Evolutionary conservation across 2,113 vertebrate genomes (phyloP).

Genomic region (Dendropsophus ebraccatus): DNA sequence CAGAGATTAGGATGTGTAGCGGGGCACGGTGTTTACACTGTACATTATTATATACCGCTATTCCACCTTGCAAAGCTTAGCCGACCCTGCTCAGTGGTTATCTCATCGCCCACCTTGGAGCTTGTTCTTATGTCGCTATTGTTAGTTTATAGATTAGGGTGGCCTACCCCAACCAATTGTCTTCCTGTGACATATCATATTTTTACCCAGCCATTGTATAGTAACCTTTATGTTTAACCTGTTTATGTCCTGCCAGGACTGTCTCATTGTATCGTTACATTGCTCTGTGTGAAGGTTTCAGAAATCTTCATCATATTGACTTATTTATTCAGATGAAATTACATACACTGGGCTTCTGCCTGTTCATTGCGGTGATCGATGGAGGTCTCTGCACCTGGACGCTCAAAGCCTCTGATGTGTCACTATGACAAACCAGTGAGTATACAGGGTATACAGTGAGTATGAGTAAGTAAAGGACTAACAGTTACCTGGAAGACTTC

Average conservation of each 20-base stretch:
- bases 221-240: not conserved
- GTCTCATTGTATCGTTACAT: too few species aligned
- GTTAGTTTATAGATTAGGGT: not conserved
- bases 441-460: too few species aligned
- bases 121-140: not conserved
- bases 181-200: not conserved
- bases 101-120: constrained; percentile 14
- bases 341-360: too few species aligned
- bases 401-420: too few species aligned
- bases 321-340: too few species aligned
- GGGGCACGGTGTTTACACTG: not conserved
- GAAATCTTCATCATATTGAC: too few species aligned
- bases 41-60: not conserved
- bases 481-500: too few species aligned
- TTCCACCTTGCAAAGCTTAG: not conserved
- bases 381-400: too few species aligned
- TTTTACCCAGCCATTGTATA: not conserved
- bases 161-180: not conserved
- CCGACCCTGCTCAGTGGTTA: not conserved
- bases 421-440: too few species aligned
- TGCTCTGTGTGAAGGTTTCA: too few species aligned
- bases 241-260: not conserved
- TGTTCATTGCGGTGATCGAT: too few species aligned
- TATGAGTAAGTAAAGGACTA: too few species aligned
- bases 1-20: not conserved